Evolutionary conservation across 1,140 invertebrate genomes (phyloP), one percentile per base, ranked within the genome.

Genomic region (Rhynchophorus ferrugineus): DNA sequence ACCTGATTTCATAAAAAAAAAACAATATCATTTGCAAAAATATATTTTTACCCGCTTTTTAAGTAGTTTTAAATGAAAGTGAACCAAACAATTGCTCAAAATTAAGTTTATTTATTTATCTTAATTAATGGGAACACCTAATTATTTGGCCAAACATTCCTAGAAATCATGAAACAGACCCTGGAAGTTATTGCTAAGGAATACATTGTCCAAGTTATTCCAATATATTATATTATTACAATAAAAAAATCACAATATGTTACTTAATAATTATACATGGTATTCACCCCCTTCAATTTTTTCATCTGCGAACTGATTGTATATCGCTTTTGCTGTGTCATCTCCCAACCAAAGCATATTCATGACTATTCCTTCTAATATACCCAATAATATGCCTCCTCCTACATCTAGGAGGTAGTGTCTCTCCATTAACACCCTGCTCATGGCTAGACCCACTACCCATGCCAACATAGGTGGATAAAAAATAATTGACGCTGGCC

Each of bases 361-460:
- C 37, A 91, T 66, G 1, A 90, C 54, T 0, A 80, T 54, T 45
- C 81, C 85, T 70, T 91, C 82, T 1, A 84, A 17, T n/a, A 88
- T 66, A 1, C 93, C 93, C 33, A 95, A 69, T 1, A 80, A 14
- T 24, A 80, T 63, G 16, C 95, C 95, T 39, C 73, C 82, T 1
- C 82, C 8, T 2, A 97, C 81, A 74, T 98, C 95, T 3, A 91
- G 67, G 18, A 97, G 65, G 69, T 92, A 85, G 72, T 98, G 95
- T 52, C 92, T 77, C 43, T 81, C 80, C 49, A 91, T 69, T 1
- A 94, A 65, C 24, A 95, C 70, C 61, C 95, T 75, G 3, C 92
- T 95, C 0, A 89, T 29, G 51, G 79, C 82, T 1, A 97, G 80
- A 18, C 82, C 71, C 1, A 78, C 64, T 3, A 81, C 75, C 93